Evolutionary conservation across 37 sponge, comb jelly and placozoan genomes (phyloP).

Genomic region (Axinella damicornis): DNA sequence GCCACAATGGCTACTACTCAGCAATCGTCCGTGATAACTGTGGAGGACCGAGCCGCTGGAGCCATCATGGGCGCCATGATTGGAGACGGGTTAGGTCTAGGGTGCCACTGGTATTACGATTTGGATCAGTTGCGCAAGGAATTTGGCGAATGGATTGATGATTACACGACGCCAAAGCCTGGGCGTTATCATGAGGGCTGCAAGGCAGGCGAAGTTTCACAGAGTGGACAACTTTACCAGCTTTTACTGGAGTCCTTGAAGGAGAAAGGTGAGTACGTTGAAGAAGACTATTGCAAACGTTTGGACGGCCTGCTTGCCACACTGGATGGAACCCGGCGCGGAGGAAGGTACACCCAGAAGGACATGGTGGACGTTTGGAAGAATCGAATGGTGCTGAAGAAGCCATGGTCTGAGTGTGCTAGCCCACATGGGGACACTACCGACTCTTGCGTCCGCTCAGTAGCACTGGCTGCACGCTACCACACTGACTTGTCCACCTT

Average conservation of each 20-base stretch:
- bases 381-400: not conserved
- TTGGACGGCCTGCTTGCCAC: constrained; percentile 1
- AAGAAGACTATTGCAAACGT: not conserved
- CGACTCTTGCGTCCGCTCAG: not conserved
- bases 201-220: constrained; percentile 10
- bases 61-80: constrained; percentile 19
- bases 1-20: too few relatives aligned
- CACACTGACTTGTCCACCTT: constrained; percentile 1
- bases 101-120: constrained; percentile 9
- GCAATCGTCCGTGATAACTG: too few relatives aligned
- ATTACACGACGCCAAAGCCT: constrained; percentile 5
- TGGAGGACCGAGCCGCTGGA: constrained; percentile 8
- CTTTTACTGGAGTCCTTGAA: not conserved
- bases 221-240: not conserved
- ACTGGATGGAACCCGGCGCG: constrained; percentile 3
- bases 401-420: not conserved
- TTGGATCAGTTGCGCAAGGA: not conserved
- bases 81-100: not conserved
- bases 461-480: constrained; percentile 1
- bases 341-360: constrained; percentile 10
- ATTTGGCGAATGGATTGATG: constrained; percentile 1
- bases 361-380: constrained; percentile 1
- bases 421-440: not conserved
- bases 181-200: constrained; percentile 4
- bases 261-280: constrained; percentile 1